phyloP scores from a whole-genome alignment of 2,888 invertebrate genomes.

The Cryptus viduatorius region DNA sequence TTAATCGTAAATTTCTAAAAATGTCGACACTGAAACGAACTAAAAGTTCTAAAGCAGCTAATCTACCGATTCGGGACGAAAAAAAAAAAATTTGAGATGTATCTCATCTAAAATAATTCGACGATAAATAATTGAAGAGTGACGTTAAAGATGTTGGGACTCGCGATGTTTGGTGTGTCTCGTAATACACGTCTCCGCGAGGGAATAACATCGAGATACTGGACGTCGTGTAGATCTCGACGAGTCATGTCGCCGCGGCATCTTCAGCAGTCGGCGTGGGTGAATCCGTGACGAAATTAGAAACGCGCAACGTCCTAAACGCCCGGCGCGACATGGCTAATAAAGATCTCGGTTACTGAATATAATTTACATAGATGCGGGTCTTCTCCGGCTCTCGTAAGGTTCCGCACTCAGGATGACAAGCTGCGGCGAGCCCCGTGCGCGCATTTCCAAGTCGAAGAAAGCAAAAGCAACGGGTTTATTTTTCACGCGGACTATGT shows the following conservation, averaged over 20 bases:
- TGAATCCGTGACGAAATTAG: constrained; percentile 64
- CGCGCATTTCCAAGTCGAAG: neutral
- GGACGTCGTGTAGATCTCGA: neutral
- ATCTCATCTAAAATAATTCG: neutral
- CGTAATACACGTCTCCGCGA: neutral
- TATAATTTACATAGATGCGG: constrained; percentile 67
- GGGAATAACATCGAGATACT: neutral
- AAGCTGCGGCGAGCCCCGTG: neutral
- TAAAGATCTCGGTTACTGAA: constrained; percentile 65
- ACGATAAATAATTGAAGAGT: constrained; percentile 1
- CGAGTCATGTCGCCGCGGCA: constrained; percentile 6
- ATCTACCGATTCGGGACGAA: neutral
- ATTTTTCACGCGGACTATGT: neutral
- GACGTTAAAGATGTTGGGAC: constrained; percentile 10
- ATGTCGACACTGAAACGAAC: neutral
- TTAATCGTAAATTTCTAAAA: too few species aligned
- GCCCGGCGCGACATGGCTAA: constrained; percentile 63
- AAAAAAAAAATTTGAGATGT: neutral
- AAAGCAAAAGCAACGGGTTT: constrained; percentile 7
- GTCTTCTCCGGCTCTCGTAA: constrained; percentile 40
- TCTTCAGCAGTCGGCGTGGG: constrained; percentile 44
- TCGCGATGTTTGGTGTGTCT: constrained; percentile 14
- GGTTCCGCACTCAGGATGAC: constrained; percentile 43
- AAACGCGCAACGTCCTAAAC: constrained; percentile 61
- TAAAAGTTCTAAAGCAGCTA: neutral